Evolutionary conservation across 2,888 invertebrate genomes (phyloP).

Genomic region (Noctua comes): DNA sequence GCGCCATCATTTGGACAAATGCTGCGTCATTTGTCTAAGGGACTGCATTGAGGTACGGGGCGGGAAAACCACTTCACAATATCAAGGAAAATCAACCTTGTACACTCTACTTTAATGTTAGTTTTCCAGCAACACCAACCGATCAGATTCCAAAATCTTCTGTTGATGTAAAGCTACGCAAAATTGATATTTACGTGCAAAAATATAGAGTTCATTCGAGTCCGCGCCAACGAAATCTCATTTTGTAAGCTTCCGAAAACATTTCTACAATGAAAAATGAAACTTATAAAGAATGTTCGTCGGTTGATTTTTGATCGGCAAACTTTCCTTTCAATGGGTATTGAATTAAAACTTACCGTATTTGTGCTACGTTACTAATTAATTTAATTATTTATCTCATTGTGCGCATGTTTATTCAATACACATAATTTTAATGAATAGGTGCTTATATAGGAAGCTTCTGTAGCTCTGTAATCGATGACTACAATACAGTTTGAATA

Average conservation of each 20-base stretch:
- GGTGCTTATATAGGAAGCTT: conserved; percentile 57
- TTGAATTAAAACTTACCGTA: conserved; percentile 89
- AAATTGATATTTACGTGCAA: conserved; percentile 76
- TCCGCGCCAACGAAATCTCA: conserved; percentile 77
- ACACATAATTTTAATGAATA: conserved; percentile 78
- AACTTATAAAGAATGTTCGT: conserved; percentile 80
- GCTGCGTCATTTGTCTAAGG: conserved; percentile 90
- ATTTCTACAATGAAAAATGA: conserved; percentile 84
- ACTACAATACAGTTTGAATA: conserved; percentile 5
- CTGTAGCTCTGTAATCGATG: conserved; percentile 52
- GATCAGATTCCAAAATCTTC: conserved; percentile 87
- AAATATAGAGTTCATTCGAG: conserved; percentile 77
- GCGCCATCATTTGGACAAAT: conserved; percentile 91
- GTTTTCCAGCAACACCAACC: conserved; percentile 71
- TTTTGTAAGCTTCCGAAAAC: conserved; percentile 87
- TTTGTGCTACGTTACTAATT: conserved; percentile 88
- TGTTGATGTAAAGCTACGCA: conserved; percentile 75
- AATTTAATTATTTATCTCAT: conserved; percentile 88
- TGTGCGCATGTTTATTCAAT: conserved; percentile 85
- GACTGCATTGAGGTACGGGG: conserved; percentile 80
- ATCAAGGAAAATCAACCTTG: conserved; percentile 75
- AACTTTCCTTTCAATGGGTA: conserved; percentile 81
- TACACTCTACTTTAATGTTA: conserved; percentile 64
- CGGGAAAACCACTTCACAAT: conserved; percentile 68
- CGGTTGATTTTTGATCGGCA: conserved; percentile 82